A percentile compares a stretch with the other conserved stretches of the same genome.
Conservation (phyloP, 1,140 invertebrate genomes). For the Oreohelix idahoensis region DNA sequence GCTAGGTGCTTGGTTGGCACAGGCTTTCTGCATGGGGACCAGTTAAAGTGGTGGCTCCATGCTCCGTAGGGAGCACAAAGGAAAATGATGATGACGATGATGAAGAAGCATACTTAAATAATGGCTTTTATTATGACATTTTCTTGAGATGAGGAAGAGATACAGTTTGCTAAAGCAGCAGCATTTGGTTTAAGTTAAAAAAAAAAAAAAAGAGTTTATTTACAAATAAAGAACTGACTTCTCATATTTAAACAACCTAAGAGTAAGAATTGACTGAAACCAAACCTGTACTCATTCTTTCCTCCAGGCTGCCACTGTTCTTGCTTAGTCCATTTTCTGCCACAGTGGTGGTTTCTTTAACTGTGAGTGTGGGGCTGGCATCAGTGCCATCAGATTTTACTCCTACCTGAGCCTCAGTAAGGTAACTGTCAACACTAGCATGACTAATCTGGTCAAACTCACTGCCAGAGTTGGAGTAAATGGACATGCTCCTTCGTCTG, state of each 20-base stretch:
- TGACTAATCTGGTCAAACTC: constrained; percentile 70
- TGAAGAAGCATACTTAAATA: too few relatives aligned
- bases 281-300: constrained; percentile 59
- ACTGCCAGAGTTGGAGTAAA: constrained; percentile 71
- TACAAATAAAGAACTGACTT: background rate
- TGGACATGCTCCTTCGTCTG: constrained; percentile 62
- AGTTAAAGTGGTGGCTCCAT: too few relatives aligned
- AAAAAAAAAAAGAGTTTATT: too few relatives aligned
- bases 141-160: too few relatives aligned
- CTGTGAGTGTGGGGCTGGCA: background rate
- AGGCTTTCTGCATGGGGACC: too few relatives aligned
- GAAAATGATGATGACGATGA: too few relatives aligned
- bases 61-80: too few relatives aligned
- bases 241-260: background rate
- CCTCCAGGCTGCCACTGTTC: constrained; percentile 46
- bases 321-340: background rate
- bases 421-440: constrained; percentile 69
- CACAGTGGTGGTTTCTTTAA: constrained; percentile 2
- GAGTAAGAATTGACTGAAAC: background rate
- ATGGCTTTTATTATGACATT: too few relatives aligned
- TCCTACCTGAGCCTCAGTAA: constrained; percentile 56
- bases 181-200: too few relatives aligned
- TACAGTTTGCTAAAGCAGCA: too few relatives aligned
- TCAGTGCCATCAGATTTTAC: constrained; percentile 16
- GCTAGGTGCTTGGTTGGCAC: too few relatives aligned